Evolutionary conservation across 2,888 invertebrate genomes (phyloP), one percentile per base, ranked within the genome.

Genomic region (Leptinotarsa rubiginosa): DNA sequence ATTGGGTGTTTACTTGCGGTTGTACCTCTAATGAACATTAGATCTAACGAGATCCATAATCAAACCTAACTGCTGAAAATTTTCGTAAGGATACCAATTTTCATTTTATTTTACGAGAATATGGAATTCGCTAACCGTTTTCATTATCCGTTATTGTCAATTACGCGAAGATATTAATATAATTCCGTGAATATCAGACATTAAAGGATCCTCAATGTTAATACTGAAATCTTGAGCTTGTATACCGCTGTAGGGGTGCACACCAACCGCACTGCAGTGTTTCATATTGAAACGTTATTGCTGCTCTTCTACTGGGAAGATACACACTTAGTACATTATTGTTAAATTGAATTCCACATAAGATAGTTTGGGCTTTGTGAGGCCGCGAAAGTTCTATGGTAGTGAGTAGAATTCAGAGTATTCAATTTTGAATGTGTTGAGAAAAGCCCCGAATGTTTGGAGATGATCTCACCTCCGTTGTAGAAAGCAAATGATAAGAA

Each of bases 141-240:
- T 62, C 62, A 62, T 62, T 62, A 62, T 41, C 62, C 62, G 25
- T 62, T 62, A 62, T 62, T 62, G 62, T 62, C 62, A 62, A 62
- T 62, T 62, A 31, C 31, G 62, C 10, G 62, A 3, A 41, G 62
- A 62, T 62, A 62, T 62, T 62, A 62, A 62, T 62, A 62, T 62
- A 62, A 62, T 62, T 62, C 31, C 62, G 41, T n/a, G 62, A 25
- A 62, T 62, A 62, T 62, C 62, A 25, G 62, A 41, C 62, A n/a
- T 62, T 62, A 62, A 41, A 31, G 62, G 62, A 25, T 62, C 15
- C 62, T 62, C 62, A 62, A 41, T 31, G 62, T 62, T 62, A 62
- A 62, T 62, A 62, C 62, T n/a, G n/a, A 62, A 62, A 62, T 62
- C 62, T 62, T 62, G 62, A 25, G 62, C 62, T n/a, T 62, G 62